Percentiles rank a stretch among this genome's conserved stretches.
phyloP scores from a whole-genome alignment of 2,888 invertebrate genomes.

The Prionchulus punctatus region DNA sequence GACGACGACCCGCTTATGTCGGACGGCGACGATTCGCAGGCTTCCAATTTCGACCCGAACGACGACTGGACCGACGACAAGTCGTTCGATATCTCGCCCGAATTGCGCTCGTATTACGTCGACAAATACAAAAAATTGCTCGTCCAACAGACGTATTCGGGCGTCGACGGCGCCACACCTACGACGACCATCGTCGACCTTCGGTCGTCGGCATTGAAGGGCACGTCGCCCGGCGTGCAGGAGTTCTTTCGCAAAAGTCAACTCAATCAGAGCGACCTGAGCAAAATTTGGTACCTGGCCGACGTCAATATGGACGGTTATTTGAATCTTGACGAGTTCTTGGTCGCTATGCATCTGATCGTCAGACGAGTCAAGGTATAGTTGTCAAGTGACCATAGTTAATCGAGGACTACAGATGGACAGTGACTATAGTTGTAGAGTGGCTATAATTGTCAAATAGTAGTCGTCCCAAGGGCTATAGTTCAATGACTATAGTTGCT shows the following conservation, averaged over 20 bases:
- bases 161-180: neutral
- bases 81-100: neutral
- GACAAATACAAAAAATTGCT: neutral
- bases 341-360: slow-evolving; percentile 29
- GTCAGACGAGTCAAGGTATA: slow-evolving; percentile 26
- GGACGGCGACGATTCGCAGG: neutral
- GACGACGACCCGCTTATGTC: neutral
- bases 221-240: slow-evolving; percentile 22
- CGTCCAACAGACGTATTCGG: neutral
- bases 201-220: slow-evolving; percentile 19
- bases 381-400: too few relatives aligned
- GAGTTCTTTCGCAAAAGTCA: slow-evolving; percentile 25
- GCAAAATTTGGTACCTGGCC: slow-evolving; percentile 26
- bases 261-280: slow-evolving; percentile 19
- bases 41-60: neutral
- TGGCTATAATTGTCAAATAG: too few relatives aligned
- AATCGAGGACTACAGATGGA: too few relatives aligned
- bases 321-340: slow-evolving; percentile 27
- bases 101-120: neutral
- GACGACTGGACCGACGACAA: neutral
- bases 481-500: too few relatives aligned
- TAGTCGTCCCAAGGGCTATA: too few relatives aligned
- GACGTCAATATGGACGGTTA: slow-evolving; percentile 31
- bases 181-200: neutral
- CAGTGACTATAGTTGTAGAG: too few relatives aligned